Evolutionary conservation across 2,888 invertebrate species (phyloP).

Genomic region (Rhogogaster chlorosoma): DNA sequence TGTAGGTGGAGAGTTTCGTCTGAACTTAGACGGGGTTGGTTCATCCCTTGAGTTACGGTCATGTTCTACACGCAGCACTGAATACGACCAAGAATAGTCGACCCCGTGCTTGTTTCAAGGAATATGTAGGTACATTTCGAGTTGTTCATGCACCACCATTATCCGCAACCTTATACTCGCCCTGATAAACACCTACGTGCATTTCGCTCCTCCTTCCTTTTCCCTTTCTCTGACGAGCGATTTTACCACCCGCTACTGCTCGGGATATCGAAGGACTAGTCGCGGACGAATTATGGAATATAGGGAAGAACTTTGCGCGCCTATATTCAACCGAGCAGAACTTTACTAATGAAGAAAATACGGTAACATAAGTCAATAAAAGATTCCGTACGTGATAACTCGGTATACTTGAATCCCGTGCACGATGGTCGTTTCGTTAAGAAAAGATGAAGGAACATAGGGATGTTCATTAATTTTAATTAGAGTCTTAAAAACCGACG

Average conservation of each 20-base stretch:
- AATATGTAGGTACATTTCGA: neutral
- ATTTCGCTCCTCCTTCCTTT: neutral
- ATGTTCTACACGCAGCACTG: slow-evolving; percentile 25
- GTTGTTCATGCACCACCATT: neutral
- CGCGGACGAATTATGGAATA: neutral
- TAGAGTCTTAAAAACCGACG: slow-evolving; percentile 37
- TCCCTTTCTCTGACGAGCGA: too few relatives aligned
- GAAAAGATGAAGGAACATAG: slow-evolving; percentile 21
- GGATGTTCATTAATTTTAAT: slow-evolving; percentile 51
- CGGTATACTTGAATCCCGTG: neutral
- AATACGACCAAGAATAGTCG: slow-evolving; percentile 9
- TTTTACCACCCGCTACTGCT: neutral
- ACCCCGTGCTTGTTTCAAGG: neutral
- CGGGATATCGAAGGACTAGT: neutral
- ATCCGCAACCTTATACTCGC: neutral
- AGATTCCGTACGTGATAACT: slow-evolving; percentile 31
- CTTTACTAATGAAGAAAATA: slow-evolving; percentile 13
- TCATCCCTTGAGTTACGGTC: slow-evolving; percentile 25
- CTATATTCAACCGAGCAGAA: neutral
- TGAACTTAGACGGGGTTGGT: slow-evolving; percentile 5
- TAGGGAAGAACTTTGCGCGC: neutral
- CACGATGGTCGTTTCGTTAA: neutral
- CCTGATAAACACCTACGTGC: neutral
- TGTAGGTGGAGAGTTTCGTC: neutral
- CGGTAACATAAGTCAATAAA: slow-evolving; percentile 7